These are phyloP conservation scores for Berghia stephanieae DNA, from an alignment of 1,140 invertebrate species.

Conservation along the genomic window DNA sequence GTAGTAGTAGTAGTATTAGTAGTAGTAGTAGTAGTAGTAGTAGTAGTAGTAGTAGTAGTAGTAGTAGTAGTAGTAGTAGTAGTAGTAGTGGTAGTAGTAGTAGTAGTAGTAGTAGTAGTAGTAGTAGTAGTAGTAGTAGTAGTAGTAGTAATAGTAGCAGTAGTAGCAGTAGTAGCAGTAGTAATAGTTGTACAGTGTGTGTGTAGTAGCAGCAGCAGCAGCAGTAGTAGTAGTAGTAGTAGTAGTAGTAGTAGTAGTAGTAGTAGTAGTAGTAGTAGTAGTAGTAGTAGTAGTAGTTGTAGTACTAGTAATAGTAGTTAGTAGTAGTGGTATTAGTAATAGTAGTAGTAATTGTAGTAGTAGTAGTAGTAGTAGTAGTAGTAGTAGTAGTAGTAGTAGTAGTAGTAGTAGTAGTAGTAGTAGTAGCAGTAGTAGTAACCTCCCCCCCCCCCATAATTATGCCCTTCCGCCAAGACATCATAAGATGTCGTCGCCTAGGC, in stretches of 20 bases:
- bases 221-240: not conserved
- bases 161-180: not conserved
- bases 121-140: too few relatives aligned
- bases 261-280: conserved; percentile 27
- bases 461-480: too few relatives aligned
- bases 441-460: too few relatives aligned
- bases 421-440: too few relatives aligned
- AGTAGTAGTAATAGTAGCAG: too few relatives aligned
- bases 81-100: conserved; percentile 30
- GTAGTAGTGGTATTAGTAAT: too few relatives aligned
- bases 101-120: conserved; percentile 29
- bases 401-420: conserved; percentile 34
- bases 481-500: too few relatives aligned
- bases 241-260: not conserved
- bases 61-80: conserved; percentile 29
- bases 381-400: conserved; percentile 31
- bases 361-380: conserved; percentile 8
- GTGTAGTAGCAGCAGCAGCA: not conserved
- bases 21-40: conserved; percentile 28
- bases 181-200: not conserved
- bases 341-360: too few relatives aligned
- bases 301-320: conserved; percentile 20
- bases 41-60: conserved; percentile 31
- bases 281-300: conserved; percentile 28
- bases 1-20: too few relatives aligned